Evolutionary conservation across 2,888 invertebrate species (phyloP).

Genomic region (Caenorhabditis sp.): DNA sequence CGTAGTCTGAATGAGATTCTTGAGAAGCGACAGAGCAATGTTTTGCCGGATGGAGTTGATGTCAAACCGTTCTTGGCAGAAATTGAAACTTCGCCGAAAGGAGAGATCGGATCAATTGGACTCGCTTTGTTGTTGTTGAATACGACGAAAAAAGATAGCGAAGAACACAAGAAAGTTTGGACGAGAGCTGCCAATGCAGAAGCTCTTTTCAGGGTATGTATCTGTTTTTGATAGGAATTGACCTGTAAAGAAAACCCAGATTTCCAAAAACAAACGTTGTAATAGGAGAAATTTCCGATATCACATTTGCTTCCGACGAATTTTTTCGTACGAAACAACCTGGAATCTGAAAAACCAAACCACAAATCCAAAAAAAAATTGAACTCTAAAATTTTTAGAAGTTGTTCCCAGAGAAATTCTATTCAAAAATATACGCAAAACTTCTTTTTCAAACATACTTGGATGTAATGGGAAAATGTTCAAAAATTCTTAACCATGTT

Average conservation of each 20-base stretch:
- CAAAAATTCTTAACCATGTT: too few species aligned
- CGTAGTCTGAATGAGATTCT: constrained; percentile 27
- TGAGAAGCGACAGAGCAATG: constrained; percentile 16
- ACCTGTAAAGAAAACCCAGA: too few species aligned
- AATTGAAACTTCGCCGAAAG: constrained; percentile 44
- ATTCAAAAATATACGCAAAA: too few species aligned
- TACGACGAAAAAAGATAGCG: constrained; percentile 20
- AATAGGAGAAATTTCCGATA: background rate
- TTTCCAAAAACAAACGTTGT: background rate
- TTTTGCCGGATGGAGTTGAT: constrained; percentile 30
- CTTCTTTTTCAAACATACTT: too few species aligned
- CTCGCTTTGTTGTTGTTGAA: constrained; percentile 37
- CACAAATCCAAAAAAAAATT: too few species aligned
- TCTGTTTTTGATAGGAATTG: background rate
- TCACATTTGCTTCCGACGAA: too few species aligned
- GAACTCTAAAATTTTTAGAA: too few species aligned
- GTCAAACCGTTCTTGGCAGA: constrained; percentile 27
- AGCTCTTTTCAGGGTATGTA: constrained; percentile 34
- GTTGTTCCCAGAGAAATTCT: too few species aligned
- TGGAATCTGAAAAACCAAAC: too few species aligned
- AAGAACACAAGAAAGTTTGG: constrained; percentile 39
- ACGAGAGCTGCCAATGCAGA: constrained; percentile 38
- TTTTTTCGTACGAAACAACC: too few species aligned
- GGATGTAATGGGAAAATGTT: too few species aligned
- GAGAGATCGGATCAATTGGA: constrained; percentile 42